Evolutionary conservation across 2,888 invertebrate species (phyloP), one percentile per base, ranked within the genome.

Genomic region (Cataglyphis albicans): DNA sequence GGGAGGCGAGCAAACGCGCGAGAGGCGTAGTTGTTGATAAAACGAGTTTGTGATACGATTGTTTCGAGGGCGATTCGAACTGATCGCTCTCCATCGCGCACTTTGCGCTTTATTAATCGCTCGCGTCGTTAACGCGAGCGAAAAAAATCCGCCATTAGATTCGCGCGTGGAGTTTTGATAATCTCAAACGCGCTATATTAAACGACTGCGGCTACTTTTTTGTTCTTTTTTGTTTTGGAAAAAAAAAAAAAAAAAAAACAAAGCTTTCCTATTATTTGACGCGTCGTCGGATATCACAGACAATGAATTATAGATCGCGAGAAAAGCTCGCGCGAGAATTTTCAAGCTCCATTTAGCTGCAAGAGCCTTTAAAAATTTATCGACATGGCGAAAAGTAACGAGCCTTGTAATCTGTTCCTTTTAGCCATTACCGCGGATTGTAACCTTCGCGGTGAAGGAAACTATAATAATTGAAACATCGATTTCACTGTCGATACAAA

Each of bases 1-100:
- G 59, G 18, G n/a, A 32, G n/a, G 72, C 12, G 70, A 32, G 9
- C 44, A 35, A 65, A 5, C 64, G 75, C 29, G 63, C 7, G 70
- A 32, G 68, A 32, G 52, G 52, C 44, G 35, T 18, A 21, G 59
- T 32, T 44, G 59, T 80, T 80, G 72, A 80, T 80, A 80, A 80
- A 80, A 80, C 78, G 72, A 59, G 78, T 80, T 80, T 70, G 72
- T 59, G 78, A 80, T 80, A 70, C 59, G 72, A 80, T 80, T 80
- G 78, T 80, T 80, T 80, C 78, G 78, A 70, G 59, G 18, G 41
- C 41, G 67, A 67, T 67, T 76, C 67, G 55, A 38, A n/a, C 76
- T 21, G 35, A 64, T 80, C 78, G 44, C 44, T 44, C 72, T 70
- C 59, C 59, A 70, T 29, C 78, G 76, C 32, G 57, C 78, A 57